These are phyloP conservation scores for Chaetops frenatus DNA, from an alignment of 2,113 vertebrate genomes.

Conservation along the genomic window DNA sequence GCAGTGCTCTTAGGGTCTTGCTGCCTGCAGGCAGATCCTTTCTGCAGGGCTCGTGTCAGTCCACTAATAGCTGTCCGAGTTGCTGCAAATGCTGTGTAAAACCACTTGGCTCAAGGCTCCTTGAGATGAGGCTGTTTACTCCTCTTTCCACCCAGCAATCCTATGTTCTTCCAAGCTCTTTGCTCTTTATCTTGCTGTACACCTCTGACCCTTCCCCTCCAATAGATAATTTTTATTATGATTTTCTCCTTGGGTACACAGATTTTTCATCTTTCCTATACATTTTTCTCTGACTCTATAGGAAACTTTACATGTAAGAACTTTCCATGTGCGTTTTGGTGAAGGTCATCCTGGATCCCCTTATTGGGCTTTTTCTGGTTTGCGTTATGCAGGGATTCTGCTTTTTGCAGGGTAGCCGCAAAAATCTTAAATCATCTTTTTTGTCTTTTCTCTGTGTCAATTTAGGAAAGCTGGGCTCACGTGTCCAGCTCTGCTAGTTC, in stretches of 20 bases:
- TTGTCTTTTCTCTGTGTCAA: neutral
- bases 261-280: neutral
- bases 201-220: neutral
- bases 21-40: neutral
- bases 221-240: neutral
- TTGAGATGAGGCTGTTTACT: neutral
- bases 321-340: neutral
- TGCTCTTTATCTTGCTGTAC: fast-evolving
- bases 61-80: neutral
- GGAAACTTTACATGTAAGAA: neutral
- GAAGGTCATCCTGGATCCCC: neutral
- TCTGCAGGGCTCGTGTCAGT: neutral
- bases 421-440: neutral
- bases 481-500: neutral
- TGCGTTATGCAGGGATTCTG: neutral
- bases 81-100: neutral
- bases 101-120: neutral
- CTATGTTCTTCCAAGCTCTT: neutral
- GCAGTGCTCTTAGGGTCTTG: too few relatives aligned
- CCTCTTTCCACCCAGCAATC: neutral
- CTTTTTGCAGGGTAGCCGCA: neutral
- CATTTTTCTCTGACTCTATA: neutral
- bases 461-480: neutral
- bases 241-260: neutral
- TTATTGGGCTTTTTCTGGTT: neutral